Evolutionary conservation across 2,888 invertebrate species (phyloP).

Genomic region (Pseudococcus longispinus): DNA sequence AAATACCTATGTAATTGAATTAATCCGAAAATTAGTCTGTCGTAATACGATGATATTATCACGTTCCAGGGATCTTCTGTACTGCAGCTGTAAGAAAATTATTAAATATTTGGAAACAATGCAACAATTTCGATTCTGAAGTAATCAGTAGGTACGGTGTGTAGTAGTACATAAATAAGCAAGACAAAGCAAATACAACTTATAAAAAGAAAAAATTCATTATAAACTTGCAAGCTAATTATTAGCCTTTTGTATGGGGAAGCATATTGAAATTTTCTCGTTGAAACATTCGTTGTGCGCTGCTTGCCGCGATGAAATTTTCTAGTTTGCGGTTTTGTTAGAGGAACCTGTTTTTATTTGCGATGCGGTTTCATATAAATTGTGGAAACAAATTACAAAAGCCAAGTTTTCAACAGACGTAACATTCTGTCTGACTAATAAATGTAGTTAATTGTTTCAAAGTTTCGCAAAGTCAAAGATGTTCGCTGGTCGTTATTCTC

Average conservation of each 20-base stretch:
- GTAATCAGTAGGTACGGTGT: not conserved
- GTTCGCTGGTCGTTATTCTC: not conserved
- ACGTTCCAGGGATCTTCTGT: not conserved
- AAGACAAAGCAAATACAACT: not conserved
- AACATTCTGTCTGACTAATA: conserved; percentile 31
- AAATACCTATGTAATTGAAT: too few species aligned
- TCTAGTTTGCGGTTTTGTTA: conserved; percentile 5
- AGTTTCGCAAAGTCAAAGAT: not conserved
- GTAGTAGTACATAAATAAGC: not conserved
- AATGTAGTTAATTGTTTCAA: conserved; percentile 28
- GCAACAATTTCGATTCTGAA: not conserved
- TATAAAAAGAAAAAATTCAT: not conserved
- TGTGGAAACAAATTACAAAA: conserved; percentile 18
- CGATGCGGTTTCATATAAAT: conserved; percentile 10
- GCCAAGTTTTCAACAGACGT: conserved; percentile 13
- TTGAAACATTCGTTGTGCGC: not conserved
- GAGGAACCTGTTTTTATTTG: conserved; percentile 28
- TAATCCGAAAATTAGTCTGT: too few species aligned
- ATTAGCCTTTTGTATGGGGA: not conserved
- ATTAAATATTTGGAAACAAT: not conserved
- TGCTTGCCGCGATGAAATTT: conserved; percentile 17
- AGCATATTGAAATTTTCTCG: conserved; percentile 18
- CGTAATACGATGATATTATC: too few species aligned
- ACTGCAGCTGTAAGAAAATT: not conserved
- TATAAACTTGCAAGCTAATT: conserved; percentile 1